A percentile compares a stretch with the other conserved stretches of the same genome.
Conservation (phyloP, 2,888 invertebrate genomes). For the Malachius bipustulatus region DNA sequence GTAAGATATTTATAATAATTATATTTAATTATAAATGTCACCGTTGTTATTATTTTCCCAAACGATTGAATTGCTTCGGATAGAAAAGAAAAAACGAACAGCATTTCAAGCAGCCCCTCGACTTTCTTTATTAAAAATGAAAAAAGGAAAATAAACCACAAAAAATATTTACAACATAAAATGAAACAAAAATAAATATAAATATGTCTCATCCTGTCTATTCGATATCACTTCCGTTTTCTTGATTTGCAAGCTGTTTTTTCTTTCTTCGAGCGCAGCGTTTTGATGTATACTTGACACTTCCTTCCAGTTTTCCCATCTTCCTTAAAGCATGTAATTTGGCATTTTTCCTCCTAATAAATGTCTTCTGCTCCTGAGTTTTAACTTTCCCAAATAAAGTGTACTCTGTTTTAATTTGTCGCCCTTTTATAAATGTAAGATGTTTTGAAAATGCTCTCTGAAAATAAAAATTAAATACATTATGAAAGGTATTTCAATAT, state of each 20-base stretch:
- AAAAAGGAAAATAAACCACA: too few relatives aligned
- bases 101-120: too few relatives aligned
- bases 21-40: constrained; percentile 40
- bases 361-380: constrained; percentile 26
- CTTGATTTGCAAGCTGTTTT: too few relatives aligned
- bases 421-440: constrained; percentile 32
- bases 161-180: too few relatives aligned
- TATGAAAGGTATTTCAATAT: background rate
- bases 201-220: too few relatives aligned
- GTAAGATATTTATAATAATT: constrained; percentile 41
- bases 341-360: constrained; percentile 35
- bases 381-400: constrained; percentile 33
- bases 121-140: too few relatives aligned
- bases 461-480: constrained; percentile 8
- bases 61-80: too few relatives aligned
- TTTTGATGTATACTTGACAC: constrained; percentile 28
- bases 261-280: constrained; percentile 27
- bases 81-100: too few relatives aligned
- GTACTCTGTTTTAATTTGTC: constrained; percentile 37
- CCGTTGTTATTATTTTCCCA: too few relatives aligned
- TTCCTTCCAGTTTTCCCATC: constrained; percentile 33
- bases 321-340: constrained; percentile 37
- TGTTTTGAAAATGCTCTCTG: constrained; percentile 39
- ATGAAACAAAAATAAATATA: too few relatives aligned
- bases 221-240: too few relatives aligned